phyloP scores from a whole-genome alignment of 1,140 invertebrate genomes.

The Panagrolaimus sp. region DNA sequence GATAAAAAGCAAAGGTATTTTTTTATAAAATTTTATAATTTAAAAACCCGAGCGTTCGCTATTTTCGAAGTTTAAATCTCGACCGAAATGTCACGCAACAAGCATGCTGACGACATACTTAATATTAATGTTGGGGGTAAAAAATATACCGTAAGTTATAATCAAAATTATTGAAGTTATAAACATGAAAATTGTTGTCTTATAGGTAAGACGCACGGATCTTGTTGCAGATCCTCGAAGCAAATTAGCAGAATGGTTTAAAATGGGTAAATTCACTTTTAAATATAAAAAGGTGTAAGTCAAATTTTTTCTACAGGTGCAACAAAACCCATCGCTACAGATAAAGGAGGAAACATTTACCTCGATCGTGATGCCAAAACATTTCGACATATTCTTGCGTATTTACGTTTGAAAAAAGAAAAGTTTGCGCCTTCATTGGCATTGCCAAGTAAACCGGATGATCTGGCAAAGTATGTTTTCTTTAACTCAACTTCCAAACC shows the following conservation, averaged over 20 bases:
- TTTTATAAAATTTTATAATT: background rate
- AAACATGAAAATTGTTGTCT: background rate
- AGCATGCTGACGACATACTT: slow-evolving; percentile 48
- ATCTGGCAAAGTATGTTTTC: slow-evolving; percentile 52
- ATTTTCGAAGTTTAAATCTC: too few species aligned
- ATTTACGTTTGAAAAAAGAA: slow-evolving; percentile 57
- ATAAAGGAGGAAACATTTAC: slow-evolving; percentile 57
- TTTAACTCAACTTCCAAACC: too few species aligned
- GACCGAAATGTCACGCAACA: slow-evolving; percentile 23
- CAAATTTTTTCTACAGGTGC: slow-evolving; percentile 30
- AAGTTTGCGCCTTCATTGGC: slow-evolving; percentile 53
- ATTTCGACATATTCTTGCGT: slow-evolving; percentile 55
- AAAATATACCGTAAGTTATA: slow-evolving; percentile 53
- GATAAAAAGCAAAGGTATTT: background rate
- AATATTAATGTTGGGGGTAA: slow-evolving; percentile 58
- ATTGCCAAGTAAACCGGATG: slow-evolving; percentile 57
- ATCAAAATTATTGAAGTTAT: too few species aligned
- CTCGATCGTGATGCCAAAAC: slow-evolving; percentile 54
- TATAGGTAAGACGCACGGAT: slow-evolving; percentile 54
- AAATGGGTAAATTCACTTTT: slow-evolving; percentile 20
- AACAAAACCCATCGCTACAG: slow-evolving; percentile 48
- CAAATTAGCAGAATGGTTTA: slow-evolving; percentile 51
- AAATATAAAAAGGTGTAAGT: slow-evolving; percentile 28
- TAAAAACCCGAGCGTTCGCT: background rate
- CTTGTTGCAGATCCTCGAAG: slow-evolving; percentile 55